A percentile compares a stretch with the other conserved stretches of the same genome.
Conservation (phyloP, 1,140 invertebrate genomes). For the Panulirus ornatus region DNA sequence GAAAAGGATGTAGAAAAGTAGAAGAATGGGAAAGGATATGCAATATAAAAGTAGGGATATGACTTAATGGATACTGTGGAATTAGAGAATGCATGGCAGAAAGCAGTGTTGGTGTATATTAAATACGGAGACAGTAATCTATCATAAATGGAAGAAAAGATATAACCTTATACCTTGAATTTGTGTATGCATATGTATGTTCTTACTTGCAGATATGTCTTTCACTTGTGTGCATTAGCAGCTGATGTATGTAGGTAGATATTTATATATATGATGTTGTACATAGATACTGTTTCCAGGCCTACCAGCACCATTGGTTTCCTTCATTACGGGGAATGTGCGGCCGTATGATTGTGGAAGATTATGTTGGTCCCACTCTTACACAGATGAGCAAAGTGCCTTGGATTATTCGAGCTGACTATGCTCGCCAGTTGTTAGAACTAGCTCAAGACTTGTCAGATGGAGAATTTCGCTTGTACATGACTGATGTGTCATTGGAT, state of each 20-base stretch:
- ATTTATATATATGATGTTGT: background rate
- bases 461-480: slow-evolving; percentile 78
- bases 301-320: slow-evolving; percentile 76
- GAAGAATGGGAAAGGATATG: too few species aligned
- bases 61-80: too few species aligned
- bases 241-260: background rate
- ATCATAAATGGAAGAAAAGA: background rate
- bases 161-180: background rate
- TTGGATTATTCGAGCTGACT: slow-evolving; percentile 77
- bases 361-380: slow-evolving; percentile 78
- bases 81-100: too few species aligned
- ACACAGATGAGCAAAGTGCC: slow-evolving; percentile 77
- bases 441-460: slow-evolving; percentile 78
- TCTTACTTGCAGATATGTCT: background rate
- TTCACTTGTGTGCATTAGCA: background rate
- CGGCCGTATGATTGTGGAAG: slow-evolving; percentile 78
- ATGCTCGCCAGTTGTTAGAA: slow-evolving; percentile 78
- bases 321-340: slow-evolving; percentile 79
- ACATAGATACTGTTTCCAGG: slow-evolving; percentile 15
- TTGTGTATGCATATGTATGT: background rate
- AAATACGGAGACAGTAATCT: background rate
- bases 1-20: too few species aligned
- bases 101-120: too few species aligned
- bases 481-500: slow-evolving; percentile 78
- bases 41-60: too few species aligned